Base-by-base conservation (phyloP, 1,140 invertebrate genomes). In the Thrips palmi region DNA sequence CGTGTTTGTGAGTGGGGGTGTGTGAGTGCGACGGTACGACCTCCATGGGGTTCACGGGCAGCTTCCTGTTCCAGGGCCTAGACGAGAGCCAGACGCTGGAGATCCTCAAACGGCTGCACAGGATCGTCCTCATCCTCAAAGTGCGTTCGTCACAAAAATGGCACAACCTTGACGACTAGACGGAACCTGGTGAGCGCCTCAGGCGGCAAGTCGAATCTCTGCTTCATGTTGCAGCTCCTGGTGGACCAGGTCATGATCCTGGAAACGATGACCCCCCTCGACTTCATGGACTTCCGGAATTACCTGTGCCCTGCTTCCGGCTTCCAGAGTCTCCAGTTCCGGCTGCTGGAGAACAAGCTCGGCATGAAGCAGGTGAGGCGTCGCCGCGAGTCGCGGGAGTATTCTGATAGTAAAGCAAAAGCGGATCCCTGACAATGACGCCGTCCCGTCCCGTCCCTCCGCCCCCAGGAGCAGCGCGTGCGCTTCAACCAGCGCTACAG, bases 231-330 rank as follows among this genome's bases (percentile, higher is more conserved):
- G 10, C 55, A 96, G 87, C 58, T 97, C 1, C 59, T 97, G 17
- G 87, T 91, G 15, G 93, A 98, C 53, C 93, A 97, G 68, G 88
- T 98, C 6, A 77, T 82, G 52, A 94, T 99, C 48, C 57, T 99
- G 37, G 94, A 98, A 58, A 97, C 91, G 0, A 97, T 97, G 92
- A 92, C 87, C 0, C 89, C 92, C 0, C 57, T 93, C 33, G 92
- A 97, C 62, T 97, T 97, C 51, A 88, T 97, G 74, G 89, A 93
- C 43, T 97, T 97, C 57, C 67, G 91, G 27, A 71, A 80, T 41
- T 91, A 88, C 53, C 59, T 98, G 3, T 77, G 82, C 2, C 82
- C 93, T 1, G 91, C 93, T 0, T 97, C 92, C 0, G 94, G 94
- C 2, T 98, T 98, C 54, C 94, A 98, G 51, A 96, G 89, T 47